Conservation (phyloP, 2,797 vertebrate species). For the Sciurus vulgaris region DNA sequence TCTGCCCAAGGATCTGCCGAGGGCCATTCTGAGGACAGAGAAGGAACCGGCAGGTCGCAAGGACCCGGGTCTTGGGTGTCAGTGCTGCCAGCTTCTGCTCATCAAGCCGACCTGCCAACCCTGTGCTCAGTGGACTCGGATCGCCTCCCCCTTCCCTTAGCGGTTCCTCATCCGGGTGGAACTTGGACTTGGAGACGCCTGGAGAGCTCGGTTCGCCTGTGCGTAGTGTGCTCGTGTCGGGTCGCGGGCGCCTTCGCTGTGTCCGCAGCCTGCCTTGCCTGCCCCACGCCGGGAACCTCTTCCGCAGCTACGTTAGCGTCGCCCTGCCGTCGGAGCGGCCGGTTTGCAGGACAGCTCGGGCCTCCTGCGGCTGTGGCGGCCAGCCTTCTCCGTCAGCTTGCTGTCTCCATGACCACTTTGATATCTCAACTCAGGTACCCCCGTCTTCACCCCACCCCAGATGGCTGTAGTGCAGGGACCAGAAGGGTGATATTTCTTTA, state of each 20-base stretch:
- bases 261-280: slow-evolving; percentile 67
- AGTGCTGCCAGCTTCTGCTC: slow-evolving; percentile 50
- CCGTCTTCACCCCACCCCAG: slow-evolving; percentile 51
- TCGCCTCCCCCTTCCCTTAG: background rate
- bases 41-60: slow-evolving; percentile 58
- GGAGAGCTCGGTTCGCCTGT: slow-evolving; percentile 66
- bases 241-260: slow-evolving; percentile 68
- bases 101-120: background rate
- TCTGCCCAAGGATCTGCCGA: slow-evolving; percentile 65
- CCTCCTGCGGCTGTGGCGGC: slow-evolving; percentile 35
- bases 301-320: slow-evolving; percentile 3
- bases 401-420: slow-evolving; percentile 52
- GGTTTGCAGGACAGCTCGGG: slow-evolving; percentile 13
- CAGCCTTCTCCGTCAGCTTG: slow-evolving; percentile 63
- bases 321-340: slow-evolving; percentile 12
- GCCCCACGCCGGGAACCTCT: slow-evolving; percentile 50
- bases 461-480: slow-evolving; percentile 65
- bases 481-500: slow-evolving; percentile 53
- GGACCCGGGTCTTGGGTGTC: background rate
- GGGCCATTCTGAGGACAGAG: slow-evolving; percentile 68
- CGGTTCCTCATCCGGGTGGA: background rate
- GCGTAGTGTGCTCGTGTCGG: slow-evolving; percentile 49
- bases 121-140: slow-evolving; percentile 1
- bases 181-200: slow-evolving; percentile 33
- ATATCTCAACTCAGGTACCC: slow-evolving; percentile 86